A percentile compares a stretch with the other conserved stretches of the same genome.
Conservation (phyloP, 2,797 vertebrate species). For the Lacerta bilineata region DNA sequence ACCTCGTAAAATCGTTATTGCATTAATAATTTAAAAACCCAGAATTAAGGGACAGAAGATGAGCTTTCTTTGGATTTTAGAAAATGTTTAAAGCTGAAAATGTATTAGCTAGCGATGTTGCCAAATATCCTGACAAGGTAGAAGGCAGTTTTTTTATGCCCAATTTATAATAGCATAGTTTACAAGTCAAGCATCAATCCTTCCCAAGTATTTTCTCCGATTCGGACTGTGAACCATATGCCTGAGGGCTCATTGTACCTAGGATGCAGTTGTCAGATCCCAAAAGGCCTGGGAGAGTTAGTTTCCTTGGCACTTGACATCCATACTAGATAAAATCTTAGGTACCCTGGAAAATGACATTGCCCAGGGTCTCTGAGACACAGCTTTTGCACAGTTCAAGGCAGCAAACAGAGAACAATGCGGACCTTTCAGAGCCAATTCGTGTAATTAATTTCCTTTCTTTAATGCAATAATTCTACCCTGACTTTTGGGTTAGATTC, state of each 20-base stretch:
- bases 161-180: neutral
- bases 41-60: conserved; percentile 20
- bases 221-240: neutral
- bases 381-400: neutral
- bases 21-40: conserved; percentile 28
- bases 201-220: neutral
- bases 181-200: neutral
- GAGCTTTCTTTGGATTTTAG: conserved; percentile 18
- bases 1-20: conserved; percentile 28
- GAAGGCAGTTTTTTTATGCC: neutral
- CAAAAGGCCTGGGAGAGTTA: neutral
- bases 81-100: conserved; percentile 24
- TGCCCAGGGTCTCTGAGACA: neutral
- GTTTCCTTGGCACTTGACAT: neutral
- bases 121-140: neutral
- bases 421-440: neutral
- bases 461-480: neutral
- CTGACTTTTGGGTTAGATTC: too few relatives aligned
- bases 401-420: neutral
- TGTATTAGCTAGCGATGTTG: neutral
- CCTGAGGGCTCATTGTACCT: neutral
- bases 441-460: neutral
- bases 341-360: neutral
- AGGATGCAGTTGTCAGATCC: neutral
- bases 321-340: neutral